Evolutionary conservation across 2,113 vertebrate genomes (phyloP).

Genomic region (Phrynosoma blainvillii): DNA sequence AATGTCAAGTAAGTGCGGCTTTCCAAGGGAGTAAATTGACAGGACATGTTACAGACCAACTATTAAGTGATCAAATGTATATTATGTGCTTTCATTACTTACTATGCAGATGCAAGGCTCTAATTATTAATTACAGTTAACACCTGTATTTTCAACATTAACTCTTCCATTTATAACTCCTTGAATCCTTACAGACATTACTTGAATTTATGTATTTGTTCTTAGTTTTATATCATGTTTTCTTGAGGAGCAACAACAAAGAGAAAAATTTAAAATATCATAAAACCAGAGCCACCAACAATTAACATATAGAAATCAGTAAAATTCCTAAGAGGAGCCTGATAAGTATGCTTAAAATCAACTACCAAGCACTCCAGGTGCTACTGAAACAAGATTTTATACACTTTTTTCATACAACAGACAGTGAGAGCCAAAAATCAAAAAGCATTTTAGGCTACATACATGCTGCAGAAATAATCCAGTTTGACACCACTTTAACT

Average conservation of each 20-base stretch:
- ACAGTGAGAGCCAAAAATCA: neutral
- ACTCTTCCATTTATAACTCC: slow-evolving; percentile 12
- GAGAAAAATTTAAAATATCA: too few relatives aligned
- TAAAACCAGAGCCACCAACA: too few relatives aligned
- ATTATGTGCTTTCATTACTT: slow-evolving; percentile 27
- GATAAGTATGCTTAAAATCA: neutral
- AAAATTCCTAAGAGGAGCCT: neutral
- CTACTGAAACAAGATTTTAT: neutral
- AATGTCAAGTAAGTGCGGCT: slow-evolving; percentile 59
- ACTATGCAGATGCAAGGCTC: neutral
- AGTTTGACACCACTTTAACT: too few relatives aligned
- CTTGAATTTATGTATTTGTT: slow-evolving; percentile 8
- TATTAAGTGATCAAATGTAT: neutral
- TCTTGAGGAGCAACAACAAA: neutral
- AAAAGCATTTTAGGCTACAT: too few relatives aligned
- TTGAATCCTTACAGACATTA: neutral
- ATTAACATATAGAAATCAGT: neutral
- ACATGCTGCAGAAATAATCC: too few relatives aligned
- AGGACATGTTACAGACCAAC: neutral
- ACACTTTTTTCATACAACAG: neutral
- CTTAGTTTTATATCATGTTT: neutral
- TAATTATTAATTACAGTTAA: slow-evolving; percentile 29
- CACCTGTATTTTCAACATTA: slow-evolving; percentile 26
- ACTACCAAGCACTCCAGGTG: neutral
- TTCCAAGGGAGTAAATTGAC: slow-evolving; percentile 48